A percentile compares a stretch with the other conserved stretches of the same genome.
These are phyloP conservation scores for Pilophorus perplexus DNA, from an alignment of 2,888 invertebrate species.

Conservation along the genomic window DNA sequence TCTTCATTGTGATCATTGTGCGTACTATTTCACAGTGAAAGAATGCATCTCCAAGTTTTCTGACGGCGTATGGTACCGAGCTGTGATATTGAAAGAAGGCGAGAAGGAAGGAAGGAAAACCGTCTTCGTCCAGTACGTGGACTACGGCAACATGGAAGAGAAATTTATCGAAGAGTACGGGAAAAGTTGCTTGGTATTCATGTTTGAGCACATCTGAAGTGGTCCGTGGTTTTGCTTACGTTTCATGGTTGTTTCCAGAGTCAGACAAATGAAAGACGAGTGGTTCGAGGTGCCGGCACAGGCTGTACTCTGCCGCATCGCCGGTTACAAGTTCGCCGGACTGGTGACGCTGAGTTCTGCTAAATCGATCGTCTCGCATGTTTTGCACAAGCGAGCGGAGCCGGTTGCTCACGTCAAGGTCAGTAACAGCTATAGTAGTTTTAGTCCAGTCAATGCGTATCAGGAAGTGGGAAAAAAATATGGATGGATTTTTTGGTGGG, in stretches of 20 bases:
- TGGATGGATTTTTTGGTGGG: too few species aligned
- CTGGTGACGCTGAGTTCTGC: too few species aligned
- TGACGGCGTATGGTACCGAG: conserved; percentile 71
- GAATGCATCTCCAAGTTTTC: conserved; percentile 67
- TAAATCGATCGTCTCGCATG: too few species aligned
- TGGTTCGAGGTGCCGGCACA: conserved; percentile 13
- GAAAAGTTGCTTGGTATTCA: neutral
- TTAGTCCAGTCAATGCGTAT: too few species aligned
- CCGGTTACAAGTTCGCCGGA: conserved; percentile 5
- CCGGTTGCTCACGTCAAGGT: too few species aligned
- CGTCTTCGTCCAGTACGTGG: conserved; percentile 37
- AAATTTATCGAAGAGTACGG: neutral
- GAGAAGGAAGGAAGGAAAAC: neutral
- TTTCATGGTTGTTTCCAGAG: neutral
- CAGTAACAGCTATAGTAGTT: too few species aligned
- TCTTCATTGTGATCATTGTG: too few species aligned
- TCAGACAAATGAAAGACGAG: neutral
- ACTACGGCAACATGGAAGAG: conserved; percentile 40
- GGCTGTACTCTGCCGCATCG: neutral
- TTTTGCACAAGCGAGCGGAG: too few species aligned
- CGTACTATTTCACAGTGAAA: conserved; percentile 55
- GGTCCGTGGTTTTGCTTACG: too few species aligned
- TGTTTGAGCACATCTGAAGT: too few species aligned
- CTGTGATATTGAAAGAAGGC: conserved; percentile 57
- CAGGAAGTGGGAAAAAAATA: too few species aligned